These are phyloP conservation scores for Pardalotus punctatus DNA, from an alignment of 2,113 vertebrate genomes.

Conservation along the genomic window DNA sequence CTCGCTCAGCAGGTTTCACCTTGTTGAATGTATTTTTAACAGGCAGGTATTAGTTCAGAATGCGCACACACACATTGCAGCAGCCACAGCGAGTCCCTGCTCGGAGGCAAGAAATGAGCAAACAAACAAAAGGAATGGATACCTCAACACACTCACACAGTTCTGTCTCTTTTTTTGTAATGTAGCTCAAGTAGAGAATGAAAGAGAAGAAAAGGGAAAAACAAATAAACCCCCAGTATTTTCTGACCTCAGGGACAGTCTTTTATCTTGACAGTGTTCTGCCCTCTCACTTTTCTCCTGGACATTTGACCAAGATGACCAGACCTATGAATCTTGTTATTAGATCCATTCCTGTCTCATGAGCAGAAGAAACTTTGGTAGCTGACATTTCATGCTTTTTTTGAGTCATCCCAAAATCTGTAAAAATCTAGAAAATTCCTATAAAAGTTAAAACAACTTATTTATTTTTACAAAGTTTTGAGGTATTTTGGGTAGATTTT, in stretches of 20 bases:
- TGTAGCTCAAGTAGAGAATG: not conserved
- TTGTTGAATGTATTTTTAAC: not conserved
- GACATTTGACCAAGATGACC: not conserved
- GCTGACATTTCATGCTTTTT: not conserved
- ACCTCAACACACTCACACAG: not conserved
- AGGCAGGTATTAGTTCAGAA: not conserved
- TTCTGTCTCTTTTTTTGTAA: not conserved
- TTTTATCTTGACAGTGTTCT: not conserved
- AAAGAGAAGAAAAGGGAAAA: not conserved
- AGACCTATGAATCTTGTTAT: not conserved
- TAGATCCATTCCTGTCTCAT: not conserved
- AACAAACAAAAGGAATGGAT: not conserved
- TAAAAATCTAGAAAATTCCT: not conserved
- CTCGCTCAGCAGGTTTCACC: conserved; percentile 17
- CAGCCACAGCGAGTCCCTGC: not conserved
- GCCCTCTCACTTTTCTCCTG: not conserved
- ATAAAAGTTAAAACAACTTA: not conserved
- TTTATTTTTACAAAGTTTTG: not conserved
- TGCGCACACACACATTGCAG: not conserved
- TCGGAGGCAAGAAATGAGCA: not conserved
- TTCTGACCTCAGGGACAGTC: not conserved
- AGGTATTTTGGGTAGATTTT: not conserved
- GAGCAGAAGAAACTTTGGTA: not conserved
- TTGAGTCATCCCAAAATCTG: not conserved
- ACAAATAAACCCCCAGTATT: not conserved